Evolutionary conservation across 2,888 invertebrate genomes (phyloP).

Genomic region (Cinara cedri): DNA sequence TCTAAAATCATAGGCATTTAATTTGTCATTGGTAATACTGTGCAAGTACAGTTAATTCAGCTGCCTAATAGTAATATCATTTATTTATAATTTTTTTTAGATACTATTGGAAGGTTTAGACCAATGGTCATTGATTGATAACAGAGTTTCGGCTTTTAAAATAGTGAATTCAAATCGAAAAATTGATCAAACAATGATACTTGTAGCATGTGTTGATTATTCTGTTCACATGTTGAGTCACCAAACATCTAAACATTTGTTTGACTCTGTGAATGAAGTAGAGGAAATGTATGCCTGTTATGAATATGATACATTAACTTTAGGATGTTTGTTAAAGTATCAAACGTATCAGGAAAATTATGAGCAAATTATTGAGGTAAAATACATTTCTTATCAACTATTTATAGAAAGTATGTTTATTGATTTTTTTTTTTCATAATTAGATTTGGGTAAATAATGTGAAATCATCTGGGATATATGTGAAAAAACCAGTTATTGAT

Average conservation of each 20-base stretch:
- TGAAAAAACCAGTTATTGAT: constrained; percentile 15
- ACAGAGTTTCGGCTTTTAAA: constrained; percentile 23
- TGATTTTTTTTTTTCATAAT: constrained; percentile 3
- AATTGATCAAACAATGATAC: constrained; percentile 32
- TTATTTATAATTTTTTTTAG: constrained; percentile 3
- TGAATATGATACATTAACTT: not conserved
- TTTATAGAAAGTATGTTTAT: not conserved
- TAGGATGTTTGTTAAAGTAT: constrained; percentile 5
- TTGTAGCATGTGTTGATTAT: constrained; percentile 42
- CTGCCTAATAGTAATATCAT: not conserved
- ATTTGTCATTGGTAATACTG: too few relatives aligned
- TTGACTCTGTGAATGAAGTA: not conserved
- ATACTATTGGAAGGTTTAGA: constrained; percentile 35
- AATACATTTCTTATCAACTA: not conserved
- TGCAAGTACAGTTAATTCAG: too few relatives aligned
- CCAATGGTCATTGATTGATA: constrained; percentile 44
- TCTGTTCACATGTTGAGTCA: constrained; percentile 27
- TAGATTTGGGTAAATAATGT: constrained; percentile 31
- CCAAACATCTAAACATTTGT: constrained; percentile 21
- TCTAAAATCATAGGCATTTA: too few relatives aligned
- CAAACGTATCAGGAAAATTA: not conserved
- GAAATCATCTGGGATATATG: not conserved
- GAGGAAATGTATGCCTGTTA: constrained; percentile 30
- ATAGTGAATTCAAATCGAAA: constrained; percentile 5
- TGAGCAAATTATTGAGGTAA: constrained; percentile 23